These are phyloP conservation scores for Apeltes quadracus DNA, from an alignment of 2,113 vertebrate species.

Conservation along the genomic window DNA sequence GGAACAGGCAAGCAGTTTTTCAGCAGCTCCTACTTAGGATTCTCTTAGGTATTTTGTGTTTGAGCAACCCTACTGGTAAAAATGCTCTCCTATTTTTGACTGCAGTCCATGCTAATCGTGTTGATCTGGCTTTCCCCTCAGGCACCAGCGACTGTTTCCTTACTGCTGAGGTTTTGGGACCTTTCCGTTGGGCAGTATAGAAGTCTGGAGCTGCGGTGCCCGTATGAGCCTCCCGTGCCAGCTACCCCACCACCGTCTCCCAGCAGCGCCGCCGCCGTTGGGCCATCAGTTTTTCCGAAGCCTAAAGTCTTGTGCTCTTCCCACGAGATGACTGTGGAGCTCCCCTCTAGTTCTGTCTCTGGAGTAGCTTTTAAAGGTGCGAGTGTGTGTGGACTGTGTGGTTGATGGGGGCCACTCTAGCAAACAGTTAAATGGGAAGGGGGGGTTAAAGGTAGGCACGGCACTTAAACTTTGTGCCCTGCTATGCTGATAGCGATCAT, in stretches of 20 bases:
- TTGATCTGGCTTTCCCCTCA: conserved; percentile 41
- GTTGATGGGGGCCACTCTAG: conserved; percentile 15
- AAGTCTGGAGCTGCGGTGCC: conserved; percentile 68
- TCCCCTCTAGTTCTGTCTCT: conserved; percentile 70
- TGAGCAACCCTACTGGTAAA: conserved; percentile 3
- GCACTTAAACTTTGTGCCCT: not conserved
- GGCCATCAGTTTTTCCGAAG: not conserved
- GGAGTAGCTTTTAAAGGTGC: conserved; percentile 71
- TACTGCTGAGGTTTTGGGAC: conserved; percentile 75
- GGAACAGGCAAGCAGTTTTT: conserved; percentile 23
- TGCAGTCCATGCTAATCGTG: not conserved
- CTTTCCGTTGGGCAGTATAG: conserved; percentile 26
- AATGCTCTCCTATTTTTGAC: conserved; percentile 32
- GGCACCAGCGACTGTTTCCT: conserved; percentile 55
- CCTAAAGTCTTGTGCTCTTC: conserved; percentile 67
- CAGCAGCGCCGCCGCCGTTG: not conserved
- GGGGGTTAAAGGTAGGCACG: not conserved
- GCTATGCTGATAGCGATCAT: conserved; percentile 16
- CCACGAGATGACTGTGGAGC: conserved; percentile 71
- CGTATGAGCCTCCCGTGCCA: conserved; percentile 26
- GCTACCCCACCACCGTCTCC: not conserved
- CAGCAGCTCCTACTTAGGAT: conserved; percentile 36
- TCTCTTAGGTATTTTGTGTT: conserved; percentile 18
- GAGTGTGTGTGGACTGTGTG: conserved; percentile 18
- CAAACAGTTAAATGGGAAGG: conserved; percentile 7